Evolutionary conservation across 2,888 invertebrate species (phyloP).

Genomic region (Lasioglossum morio): DNA sequence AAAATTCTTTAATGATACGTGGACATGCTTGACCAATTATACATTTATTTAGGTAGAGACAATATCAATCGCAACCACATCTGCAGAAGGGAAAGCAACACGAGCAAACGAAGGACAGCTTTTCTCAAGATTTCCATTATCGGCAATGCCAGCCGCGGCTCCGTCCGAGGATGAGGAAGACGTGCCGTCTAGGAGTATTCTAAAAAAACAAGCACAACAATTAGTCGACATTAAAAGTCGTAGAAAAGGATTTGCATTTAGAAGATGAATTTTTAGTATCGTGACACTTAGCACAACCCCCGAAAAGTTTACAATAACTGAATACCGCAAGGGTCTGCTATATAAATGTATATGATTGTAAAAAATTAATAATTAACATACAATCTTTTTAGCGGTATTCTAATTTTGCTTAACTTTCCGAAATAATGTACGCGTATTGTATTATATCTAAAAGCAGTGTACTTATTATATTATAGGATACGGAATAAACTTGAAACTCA

Average conservation of each 20-base stretch:
- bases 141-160: constrained; percentile 73
- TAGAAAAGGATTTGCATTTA: constrained; percentile 88
- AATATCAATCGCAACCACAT: constrained; percentile 73
- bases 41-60: constrained; percentile 73
- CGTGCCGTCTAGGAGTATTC: constrained; percentile 91
- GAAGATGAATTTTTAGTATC: constrained; percentile 70
- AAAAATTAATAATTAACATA: background rate
- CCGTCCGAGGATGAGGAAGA: constrained; percentile 93
- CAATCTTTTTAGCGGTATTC: background rate
- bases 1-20: background rate
- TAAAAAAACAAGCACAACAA: constrained; percentile 93
- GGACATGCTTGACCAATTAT: background rate
- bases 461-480: no score
- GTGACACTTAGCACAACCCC: no score
- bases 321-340: no score
- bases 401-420: background rate
- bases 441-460: no score
- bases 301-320: no score
- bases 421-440: background rate
- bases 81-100: constrained; percentile 67
- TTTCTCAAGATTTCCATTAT: constrained; percentile 77
- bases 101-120: constrained; percentile 73
- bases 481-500: background rate
- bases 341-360: no score
- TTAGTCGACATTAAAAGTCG: constrained; percentile 93